Evolutionary conservation across 2,113 vertebrate genomes (phyloP).

Genomic region (Chlorodrepanis virens): DNA sequence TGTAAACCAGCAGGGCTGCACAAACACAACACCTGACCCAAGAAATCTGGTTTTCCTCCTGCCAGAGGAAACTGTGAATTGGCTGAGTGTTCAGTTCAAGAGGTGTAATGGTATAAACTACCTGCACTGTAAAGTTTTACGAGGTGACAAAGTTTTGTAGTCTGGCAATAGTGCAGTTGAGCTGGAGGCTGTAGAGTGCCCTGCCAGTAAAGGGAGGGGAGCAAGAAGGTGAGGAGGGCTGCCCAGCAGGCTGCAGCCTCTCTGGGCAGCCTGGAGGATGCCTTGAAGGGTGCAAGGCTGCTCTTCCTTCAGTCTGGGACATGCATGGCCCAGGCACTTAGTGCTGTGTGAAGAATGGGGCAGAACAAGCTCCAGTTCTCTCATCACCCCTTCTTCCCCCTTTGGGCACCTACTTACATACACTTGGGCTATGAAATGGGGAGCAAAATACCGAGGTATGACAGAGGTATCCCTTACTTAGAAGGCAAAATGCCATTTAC

Average conservation of each 20-base stretch:
- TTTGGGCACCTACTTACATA: not conserved
- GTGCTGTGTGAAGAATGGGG: not conserved
- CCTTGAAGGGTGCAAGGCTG: not conserved
- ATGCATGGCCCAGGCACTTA: not conserved
- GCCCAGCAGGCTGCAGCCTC: not conserved
- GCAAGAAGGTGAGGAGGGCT: not conserved
- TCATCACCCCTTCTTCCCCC: not conserved
- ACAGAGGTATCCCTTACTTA: not conserved
- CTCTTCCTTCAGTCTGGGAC: not conserved
- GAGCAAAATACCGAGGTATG: not conserved
- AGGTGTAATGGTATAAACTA: constrained; percentile 31
- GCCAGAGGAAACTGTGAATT: not conserved
- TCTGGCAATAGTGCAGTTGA: not conserved
- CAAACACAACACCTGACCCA: not conserved
- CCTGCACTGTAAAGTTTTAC: constrained; percentile 22
- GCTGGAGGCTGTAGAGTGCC: not conserved
- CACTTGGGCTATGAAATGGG: not conserved
- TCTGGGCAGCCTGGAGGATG: not conserved
- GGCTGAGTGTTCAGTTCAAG: not conserved
- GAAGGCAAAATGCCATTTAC: not conserved
- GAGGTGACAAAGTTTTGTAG: constrained; percentile 26
- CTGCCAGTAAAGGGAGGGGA: not conserved
- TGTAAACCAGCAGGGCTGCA: not conserved
- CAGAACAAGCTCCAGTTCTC: not conserved
- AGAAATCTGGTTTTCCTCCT: not conserved